These are phyloP conservation scores for Schizotus pectinicornis DNA, from an alignment of 2,888 invertebrate species.

Conservation along the genomic window DNA sequence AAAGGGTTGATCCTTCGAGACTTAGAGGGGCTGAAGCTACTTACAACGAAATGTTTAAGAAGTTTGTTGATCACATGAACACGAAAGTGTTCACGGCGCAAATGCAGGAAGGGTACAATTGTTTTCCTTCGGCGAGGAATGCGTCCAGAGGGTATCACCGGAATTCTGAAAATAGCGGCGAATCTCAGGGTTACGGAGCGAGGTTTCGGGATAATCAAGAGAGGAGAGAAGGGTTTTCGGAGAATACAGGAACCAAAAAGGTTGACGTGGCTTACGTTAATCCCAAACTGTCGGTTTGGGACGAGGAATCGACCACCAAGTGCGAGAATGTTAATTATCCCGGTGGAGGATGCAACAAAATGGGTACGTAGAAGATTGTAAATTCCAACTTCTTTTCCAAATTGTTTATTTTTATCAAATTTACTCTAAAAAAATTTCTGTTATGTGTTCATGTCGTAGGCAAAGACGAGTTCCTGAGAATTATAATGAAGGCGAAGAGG, in stretches of 20 bases:
- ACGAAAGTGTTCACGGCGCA: constrained; percentile 33
- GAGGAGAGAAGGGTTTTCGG: background rate
- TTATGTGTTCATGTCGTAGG: constrained; percentile 37
- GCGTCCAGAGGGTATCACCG: background rate
- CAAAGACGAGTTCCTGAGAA: constrained; percentile 50
- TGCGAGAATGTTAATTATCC: too few relatives aligned
- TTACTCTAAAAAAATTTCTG: too few relatives aligned
- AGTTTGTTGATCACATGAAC: constrained; percentile 33
- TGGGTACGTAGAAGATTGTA: too few relatives aligned
- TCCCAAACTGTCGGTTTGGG: constrained; percentile 47
- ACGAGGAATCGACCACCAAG: constrained; percentile 38
- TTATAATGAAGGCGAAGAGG: constrained; percentile 48
- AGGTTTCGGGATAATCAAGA: background rate
- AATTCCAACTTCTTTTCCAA: too few relatives aligned
- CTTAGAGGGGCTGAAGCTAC: background rate
- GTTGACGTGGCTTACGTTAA: constrained; percentile 46
- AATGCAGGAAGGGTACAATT: constrained; percentile 10
- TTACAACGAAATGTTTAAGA: constrained; percentile 26
- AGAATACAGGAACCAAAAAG: constrained; percentile 12
- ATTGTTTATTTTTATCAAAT: too few relatives aligned
- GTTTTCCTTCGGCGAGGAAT: constrained; percentile 4
- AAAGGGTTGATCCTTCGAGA: background rate
- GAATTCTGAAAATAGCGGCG: background rate
- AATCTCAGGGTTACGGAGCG: background rate
- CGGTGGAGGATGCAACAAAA: too few relatives aligned